Conservation (phyloP, 2,797 vertebrate species). For the Leptoclinus maculatus region DNA sequence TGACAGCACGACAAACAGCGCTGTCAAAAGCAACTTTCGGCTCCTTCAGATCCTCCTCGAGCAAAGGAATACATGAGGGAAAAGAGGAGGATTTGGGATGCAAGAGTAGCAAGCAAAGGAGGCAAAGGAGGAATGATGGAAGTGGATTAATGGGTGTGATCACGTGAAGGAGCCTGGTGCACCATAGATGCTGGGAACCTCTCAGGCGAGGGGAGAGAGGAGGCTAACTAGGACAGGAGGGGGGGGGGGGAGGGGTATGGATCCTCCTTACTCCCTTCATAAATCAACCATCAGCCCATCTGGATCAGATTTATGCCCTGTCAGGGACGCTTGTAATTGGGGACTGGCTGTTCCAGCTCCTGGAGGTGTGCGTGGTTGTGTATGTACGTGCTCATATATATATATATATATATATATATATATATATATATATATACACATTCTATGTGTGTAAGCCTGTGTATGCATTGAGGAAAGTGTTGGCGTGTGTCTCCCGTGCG, state of each 20-base stretch:
- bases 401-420: not conserved
- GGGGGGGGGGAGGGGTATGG: constrained; percentile 55
- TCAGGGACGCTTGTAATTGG: constrained; percentile 74
- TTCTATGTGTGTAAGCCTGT: constrained; percentile 22
- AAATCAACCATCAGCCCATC: constrained; percentile 78
- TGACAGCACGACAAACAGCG: constrained; percentile 25
- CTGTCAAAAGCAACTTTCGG: constrained; percentile 44
- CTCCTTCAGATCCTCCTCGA: constrained; percentile 39
- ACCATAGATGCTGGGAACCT: constrained; percentile 55
- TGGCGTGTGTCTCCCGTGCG: constrained; percentile 12
- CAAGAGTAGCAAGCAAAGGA: constrained; percentile 19
- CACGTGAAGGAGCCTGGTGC: constrained; percentile 35
- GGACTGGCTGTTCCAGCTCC: constrained; percentile 56
- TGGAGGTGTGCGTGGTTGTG: constrained; percentile 29
- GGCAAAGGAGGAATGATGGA: constrained; percentile 59
- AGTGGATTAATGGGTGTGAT: constrained; percentile 71
- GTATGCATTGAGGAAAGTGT: constrained; percentile 27
- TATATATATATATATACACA: not conserved
- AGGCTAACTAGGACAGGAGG: constrained; percentile 70
- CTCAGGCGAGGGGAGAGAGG: constrained; percentile 47
- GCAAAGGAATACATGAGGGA: constrained; percentile 19
- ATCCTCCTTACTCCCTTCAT: constrained; percentile 67
- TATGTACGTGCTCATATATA: constrained; percentile 1
- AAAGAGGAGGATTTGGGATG: constrained; percentile 22
- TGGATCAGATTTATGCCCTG: constrained; percentile 79